Conservation (phyloP, 2,113 vertebrate species). For the Podiceps cristatus region DNA sequence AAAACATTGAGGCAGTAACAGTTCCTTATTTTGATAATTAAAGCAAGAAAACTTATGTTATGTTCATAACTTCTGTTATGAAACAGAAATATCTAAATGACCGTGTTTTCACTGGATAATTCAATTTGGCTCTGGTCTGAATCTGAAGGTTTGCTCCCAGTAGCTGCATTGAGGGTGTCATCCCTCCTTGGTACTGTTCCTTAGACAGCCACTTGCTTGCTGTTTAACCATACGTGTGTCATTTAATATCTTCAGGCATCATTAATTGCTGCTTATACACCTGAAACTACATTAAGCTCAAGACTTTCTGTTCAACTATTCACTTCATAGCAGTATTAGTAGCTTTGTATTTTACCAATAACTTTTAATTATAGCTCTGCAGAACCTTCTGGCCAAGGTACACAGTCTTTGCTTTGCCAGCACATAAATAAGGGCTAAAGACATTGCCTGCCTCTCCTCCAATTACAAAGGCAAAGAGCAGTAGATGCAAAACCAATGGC, state of each 20-base stretch:
- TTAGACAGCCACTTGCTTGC: not conserved
- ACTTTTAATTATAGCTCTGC: not conserved
- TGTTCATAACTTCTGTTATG: not conserved
- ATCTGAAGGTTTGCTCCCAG: not conserved
- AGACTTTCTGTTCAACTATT: not conserved
- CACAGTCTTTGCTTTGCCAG: not conserved
- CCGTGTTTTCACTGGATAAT: not conserved
- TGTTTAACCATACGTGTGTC: not conserved
- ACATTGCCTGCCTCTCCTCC: not conserved
- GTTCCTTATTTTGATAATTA: not conserved
- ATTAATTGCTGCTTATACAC: constrained; percentile 3
- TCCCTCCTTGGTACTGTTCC: not conserved
- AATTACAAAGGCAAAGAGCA: not conserved
- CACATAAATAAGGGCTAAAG: constrained; percentile 1
- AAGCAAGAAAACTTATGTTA: not conserved
- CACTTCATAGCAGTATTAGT: not conserved
- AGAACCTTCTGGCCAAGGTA: not conserved
- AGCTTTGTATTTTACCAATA: constrained; percentile 6
- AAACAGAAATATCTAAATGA: not conserved
- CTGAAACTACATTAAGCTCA: constrained; percentile 20
- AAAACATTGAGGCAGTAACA: not conserved
- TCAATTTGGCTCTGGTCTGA: not conserved
- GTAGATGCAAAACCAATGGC: not conserved
- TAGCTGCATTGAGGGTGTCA: not conserved
- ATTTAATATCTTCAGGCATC: constrained; percentile 13